Base-by-base conservation (phyloP, 2,113 vertebrate genomes). In the Ellobius talpinus region DNA sequence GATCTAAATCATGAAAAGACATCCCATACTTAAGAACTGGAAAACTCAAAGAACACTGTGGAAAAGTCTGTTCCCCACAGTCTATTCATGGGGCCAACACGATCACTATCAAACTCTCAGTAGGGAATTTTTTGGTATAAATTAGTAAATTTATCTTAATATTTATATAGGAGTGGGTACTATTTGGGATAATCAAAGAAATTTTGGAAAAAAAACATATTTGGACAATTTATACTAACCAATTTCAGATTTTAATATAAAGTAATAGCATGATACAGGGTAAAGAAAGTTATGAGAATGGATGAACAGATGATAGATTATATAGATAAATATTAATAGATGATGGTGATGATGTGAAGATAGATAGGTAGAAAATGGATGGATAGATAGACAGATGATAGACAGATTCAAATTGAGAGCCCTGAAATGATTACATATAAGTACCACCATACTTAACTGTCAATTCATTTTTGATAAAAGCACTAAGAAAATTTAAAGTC, bases 391-490 rank as follows among this genome's bases (percentile, higher is more conserved):
- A 82, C 17, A 47, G 58, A 89, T 1, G 58, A 85, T 16, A 81
- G 50, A 63, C 8, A 63, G 1, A 76, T 45, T 5, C 7, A 13
- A 79, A 91, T 58, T 82, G 36, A 91, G 76, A 70, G 12, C 45
- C 33, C 33, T 50, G 39, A 96, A 76, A 61, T 50, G 33, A 72
- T 86, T 90, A 87, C 3, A 70, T 23, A 39, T 70, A 4, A 39
- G 47, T 84, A 63, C 66, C 33, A 55, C 47, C 66, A 39, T 33
- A 55, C 23, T 68, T 82, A n/a, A 66, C 39, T 87, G 21, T 47
- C 31, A 55, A 61, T 74, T 61, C 33, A 76, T 74, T 87, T 66
- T 96, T 87, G 52, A 94, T 77, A 88, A 94, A 58, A 36, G 87
- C 73, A 26, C 33, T 74, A 55, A 79, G 31, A 47, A n/a, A 91